Evolutionary conservation across 2,113 vertebrate species (phyloP).

Genomic region (Anthoscopus minutus): DNA sequence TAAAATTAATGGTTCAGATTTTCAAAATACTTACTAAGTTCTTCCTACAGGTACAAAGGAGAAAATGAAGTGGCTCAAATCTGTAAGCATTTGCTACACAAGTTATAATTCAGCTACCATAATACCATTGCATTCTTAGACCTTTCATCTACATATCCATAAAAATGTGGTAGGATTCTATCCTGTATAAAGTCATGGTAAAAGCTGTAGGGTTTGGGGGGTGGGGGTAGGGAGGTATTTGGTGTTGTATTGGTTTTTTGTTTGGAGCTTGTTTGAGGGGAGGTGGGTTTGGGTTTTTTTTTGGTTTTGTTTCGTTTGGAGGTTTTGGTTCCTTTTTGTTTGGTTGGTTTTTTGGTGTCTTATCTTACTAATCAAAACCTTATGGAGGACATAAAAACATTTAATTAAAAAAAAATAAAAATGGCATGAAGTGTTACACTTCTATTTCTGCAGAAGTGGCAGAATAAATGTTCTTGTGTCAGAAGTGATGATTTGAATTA

Average conservation of each 20-base stretch:
- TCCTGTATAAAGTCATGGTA: neutral
- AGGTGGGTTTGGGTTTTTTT: too few relatives aligned
- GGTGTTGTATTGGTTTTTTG: neutral
- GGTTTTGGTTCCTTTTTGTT: too few relatives aligned
- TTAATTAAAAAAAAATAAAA: neutral
- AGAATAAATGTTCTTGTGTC: neutral
- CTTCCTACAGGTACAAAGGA: neutral
- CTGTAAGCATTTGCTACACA: neutral
- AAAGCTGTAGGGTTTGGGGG: neutral
- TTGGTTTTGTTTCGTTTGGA: neutral
- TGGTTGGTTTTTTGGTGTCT: neutral
- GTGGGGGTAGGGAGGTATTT: neutral
- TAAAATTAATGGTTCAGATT: neutral
- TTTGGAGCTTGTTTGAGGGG: too few relatives aligned
- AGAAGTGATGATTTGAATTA: neutral
- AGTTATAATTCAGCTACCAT: neutral
- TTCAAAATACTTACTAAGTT: neutral
- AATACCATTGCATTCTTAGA: neutral
- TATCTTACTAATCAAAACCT: neutral
- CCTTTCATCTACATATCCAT: neutral
- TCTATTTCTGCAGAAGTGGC: neutral
- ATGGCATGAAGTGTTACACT: neutral
- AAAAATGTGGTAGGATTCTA: neutral
- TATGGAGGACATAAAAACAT: neutral
- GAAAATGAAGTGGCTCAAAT: neutral